Percentiles rank a stretch among this genome's conserved stretches.
phyloP scores from a whole-genome alignment of 2,888 invertebrate species.

The Scaptodrosophila latifasciaeformis region DNA sequence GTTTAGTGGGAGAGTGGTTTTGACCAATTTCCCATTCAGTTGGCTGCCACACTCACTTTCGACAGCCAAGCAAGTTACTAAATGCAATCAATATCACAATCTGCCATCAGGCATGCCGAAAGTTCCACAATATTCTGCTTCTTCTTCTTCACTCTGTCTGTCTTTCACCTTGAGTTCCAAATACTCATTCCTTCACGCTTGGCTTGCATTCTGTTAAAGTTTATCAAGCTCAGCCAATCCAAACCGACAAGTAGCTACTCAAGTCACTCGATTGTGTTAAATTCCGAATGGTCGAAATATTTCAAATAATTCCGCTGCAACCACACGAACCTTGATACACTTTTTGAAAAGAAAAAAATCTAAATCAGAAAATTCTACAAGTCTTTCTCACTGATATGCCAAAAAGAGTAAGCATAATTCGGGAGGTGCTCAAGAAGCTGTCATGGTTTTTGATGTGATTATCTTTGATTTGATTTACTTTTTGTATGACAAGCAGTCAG shows the following conservation, averaged over 20 bases:
- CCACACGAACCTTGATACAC: too few species aligned
- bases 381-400: too few species aligned
- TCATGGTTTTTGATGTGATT: neutral
- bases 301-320: neutral
- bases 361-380: too few species aligned
- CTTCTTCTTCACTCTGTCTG: neutral
- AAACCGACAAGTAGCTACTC: too few species aligned
- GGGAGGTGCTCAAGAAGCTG: too few species aligned
- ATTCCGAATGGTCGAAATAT: neutral
- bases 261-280: neutral
- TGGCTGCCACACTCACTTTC: conserved; percentile 14
- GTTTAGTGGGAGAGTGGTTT: too few species aligned
- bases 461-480: conserved; percentile 3
- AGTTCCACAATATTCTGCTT: conserved; percentile 2
- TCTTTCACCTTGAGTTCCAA: neutral
- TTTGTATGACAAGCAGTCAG: conserved; percentile 10
- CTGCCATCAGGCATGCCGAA: conserved; percentile 17
- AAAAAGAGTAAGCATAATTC: too few species aligned
- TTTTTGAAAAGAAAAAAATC: too few species aligned
- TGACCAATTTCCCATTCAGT: neutral
- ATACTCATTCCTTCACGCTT: too few species aligned
- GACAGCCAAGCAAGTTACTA: neutral
- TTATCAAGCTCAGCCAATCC: neutral
- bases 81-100: conserved; percentile 44
- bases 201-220: too few species aligned